phyloP scores from a whole-genome alignment of 37 sponge, comb jelly and placozoan species.

The Beroe forskalii region DNA sequence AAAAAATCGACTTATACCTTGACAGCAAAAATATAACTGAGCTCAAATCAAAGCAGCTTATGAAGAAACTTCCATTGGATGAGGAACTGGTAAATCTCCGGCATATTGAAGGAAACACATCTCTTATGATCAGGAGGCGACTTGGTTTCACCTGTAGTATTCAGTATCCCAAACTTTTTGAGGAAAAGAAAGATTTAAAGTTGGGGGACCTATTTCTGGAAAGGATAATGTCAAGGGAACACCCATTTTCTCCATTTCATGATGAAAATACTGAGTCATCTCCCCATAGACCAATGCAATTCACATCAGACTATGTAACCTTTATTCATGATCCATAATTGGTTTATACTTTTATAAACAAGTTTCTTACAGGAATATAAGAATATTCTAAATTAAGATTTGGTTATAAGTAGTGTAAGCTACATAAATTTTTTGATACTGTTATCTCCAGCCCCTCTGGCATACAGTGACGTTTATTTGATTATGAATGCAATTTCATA shows the following conservation, averaged over 20 bases:
- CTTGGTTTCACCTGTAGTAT: neutral
- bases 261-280: neutral
- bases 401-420: too few species aligned
- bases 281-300: neutral
- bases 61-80: neutral
- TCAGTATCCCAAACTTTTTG: neutral
- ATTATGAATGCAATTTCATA: too few species aligned
- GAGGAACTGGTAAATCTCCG: constrained; percentile 12
- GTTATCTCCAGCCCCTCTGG: too few species aligned
- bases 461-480: too few species aligned
- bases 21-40: neutral
- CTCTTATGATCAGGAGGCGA: neutral
- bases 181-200: neutral
- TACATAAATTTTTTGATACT: too few species aligned
- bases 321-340: too few species aligned
- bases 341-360: too few species aligned
- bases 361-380: too few species aligned
- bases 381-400: too few species aligned
- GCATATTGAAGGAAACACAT: neutral
- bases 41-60: neutral
- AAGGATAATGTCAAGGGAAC: neutral
- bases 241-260: constrained; percentile 25
- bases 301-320: neutral
- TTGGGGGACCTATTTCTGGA: neutral
- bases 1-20: too few species aligned